These are phyloP conservation scores for Acanthopleura granulata DNA, from an alignment of 2,888 invertebrate genomes.

Conservation along the genomic window DNA sequence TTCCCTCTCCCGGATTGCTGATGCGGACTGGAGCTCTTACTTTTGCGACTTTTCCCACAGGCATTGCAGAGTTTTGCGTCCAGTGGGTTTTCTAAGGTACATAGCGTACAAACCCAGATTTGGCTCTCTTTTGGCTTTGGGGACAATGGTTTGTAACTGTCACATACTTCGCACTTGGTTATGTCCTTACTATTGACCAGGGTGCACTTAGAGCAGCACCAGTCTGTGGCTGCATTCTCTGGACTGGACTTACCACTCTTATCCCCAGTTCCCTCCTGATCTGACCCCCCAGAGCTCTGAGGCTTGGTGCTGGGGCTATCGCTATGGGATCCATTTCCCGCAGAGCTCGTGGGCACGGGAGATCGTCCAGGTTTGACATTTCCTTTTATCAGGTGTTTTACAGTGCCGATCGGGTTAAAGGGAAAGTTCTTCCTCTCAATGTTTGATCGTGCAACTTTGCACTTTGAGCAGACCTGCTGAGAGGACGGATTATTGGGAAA, in stretches of 20 bases:
- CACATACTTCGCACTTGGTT: slow-evolving; percentile 75
- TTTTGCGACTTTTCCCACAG: slow-evolving; percentile 11
- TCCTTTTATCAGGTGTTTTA: slow-evolving; percentile 11
- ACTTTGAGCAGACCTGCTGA: background rate
- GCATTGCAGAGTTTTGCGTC: slow-evolving; percentile 7
- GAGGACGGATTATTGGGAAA: background rate
- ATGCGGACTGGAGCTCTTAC: background rate
- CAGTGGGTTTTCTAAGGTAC: slow-evolving; percentile 37
- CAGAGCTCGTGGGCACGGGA: background rate
- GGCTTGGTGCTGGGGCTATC: background rate
- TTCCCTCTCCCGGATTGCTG: background rate
- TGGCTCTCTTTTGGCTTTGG: slow-evolving; percentile 15
- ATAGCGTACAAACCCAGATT: slow-evolving; percentile 43
- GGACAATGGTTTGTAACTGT: background rate
- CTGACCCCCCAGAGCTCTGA: background rate
- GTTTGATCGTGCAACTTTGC: background rate
- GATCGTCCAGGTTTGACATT: background rate
- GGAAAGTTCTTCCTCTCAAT: background rate
- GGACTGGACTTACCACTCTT: background rate
- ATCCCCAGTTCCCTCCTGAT: background rate
- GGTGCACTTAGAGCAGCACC: slow-evolving; percentile 91
- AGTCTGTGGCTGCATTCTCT: slow-evolving; percentile 71
- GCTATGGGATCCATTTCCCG: background rate
- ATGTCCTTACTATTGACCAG: background rate
- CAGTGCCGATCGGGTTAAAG: background rate